A percentile compares a stretch with the other conserved stretches of the same genome.
phyloP scores from a whole-genome alignment of 1,140 invertebrate species.

The Arion vulgaris region DNA sequence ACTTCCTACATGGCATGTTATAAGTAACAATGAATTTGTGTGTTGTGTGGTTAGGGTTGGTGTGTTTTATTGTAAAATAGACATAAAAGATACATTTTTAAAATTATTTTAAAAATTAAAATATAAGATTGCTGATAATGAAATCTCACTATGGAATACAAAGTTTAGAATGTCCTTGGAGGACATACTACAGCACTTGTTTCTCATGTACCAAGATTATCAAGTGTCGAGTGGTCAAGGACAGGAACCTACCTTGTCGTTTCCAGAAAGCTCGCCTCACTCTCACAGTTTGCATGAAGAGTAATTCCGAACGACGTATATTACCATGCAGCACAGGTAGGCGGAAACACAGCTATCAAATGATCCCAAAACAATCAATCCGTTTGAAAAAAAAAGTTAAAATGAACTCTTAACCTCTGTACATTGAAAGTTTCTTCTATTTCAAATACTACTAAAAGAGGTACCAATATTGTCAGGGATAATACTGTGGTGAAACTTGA shows the following conservation, averaged over 20 bases:
- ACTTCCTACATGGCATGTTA: too few relatives aligned
- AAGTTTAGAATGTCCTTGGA: too few relatives aligned
- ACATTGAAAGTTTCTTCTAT: background rate
- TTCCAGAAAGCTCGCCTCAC: conserved; percentile 6
- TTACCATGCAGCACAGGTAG: conserved; percentile 11
- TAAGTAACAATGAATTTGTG: too few relatives aligned
- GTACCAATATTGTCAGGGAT: background rate
- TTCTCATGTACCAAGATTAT: background rate
- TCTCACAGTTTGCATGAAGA: conserved; percentile 21
- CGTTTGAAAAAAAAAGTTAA: background rate
- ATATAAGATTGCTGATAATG: too few relatives aligned
- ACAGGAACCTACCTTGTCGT: conserved; percentile 8
- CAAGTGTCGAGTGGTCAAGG: background rate
- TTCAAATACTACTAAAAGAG: background rate
- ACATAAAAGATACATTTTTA: too few relatives aligned
- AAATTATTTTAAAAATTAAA: too few relatives aligned
- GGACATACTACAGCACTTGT: too few relatives aligned
- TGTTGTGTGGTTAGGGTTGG: too few relatives aligned
- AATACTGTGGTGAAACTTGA: background rate
- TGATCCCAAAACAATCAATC: conserved; percentile 1
- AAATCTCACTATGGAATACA: too few relatives aligned
- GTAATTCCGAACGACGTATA: conserved; percentile 16
- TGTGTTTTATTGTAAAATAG: too few relatives aligned
- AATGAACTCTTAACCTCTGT: background rate
- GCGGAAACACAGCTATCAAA: conserved; percentile 12